Conservation (phyloP, 2,797 vertebrate species). For the Sylvia borin region DNA sequence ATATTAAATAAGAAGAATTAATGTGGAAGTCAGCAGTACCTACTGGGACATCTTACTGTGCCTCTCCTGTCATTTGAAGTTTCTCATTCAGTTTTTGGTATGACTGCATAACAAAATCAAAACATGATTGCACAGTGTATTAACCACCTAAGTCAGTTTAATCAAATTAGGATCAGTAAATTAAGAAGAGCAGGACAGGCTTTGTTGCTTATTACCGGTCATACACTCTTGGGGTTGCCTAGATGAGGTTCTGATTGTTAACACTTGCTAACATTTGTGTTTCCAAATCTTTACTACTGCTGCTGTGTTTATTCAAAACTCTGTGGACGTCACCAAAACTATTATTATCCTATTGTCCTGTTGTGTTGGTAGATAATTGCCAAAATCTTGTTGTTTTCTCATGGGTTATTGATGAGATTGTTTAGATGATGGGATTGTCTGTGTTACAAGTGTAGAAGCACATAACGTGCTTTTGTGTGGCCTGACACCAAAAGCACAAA, state of each 20-base stretch:
- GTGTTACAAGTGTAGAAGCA: neutral
- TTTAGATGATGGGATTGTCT: neutral
- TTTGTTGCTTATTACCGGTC: neutral
- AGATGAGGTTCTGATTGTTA: neutral
- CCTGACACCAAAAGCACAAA: neutral
- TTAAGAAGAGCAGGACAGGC: neutral
- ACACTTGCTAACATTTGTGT: neutral
- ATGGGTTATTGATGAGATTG: neutral
- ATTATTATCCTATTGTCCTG: neutral
- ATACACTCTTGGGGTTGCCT: neutral
- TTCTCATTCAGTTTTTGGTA: neutral
- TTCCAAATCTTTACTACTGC: neutral
- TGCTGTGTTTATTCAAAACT: neutral
- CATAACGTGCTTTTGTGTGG: rapidly evolving
- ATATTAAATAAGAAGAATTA: constrained; percentile 37
- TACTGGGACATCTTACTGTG: constrained; percentile 10
- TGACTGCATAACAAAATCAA: neutral
- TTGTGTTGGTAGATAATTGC: neutral
- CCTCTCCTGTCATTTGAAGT: constrained; percentile 2
- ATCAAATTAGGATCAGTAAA: neutral
- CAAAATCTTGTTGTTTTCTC: neutral
- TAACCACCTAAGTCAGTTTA: neutral
- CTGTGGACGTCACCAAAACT: neutral
- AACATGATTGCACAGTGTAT: neutral
- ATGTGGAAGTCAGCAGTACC: neutral